These are phyloP conservation scores for Corythaeola cristata DNA, from an alignment of 2,113 vertebrate genomes.

Conservation along the genomic window DNA sequence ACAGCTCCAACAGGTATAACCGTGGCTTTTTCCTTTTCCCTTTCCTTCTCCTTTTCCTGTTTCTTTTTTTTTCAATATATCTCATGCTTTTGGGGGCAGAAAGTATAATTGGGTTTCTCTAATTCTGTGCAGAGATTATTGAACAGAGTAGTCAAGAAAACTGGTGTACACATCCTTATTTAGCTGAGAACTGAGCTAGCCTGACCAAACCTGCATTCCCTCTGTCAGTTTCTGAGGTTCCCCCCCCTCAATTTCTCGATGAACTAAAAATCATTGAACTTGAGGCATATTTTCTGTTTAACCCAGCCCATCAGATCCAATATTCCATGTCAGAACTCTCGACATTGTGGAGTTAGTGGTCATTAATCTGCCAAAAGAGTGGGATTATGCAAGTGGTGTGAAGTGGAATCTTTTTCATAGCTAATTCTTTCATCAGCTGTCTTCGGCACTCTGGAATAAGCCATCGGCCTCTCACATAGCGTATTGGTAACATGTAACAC, in stretches of 20 bases:
- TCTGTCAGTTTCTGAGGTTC: neutral
- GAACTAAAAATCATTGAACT: neutral
- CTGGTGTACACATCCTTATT: neutral
- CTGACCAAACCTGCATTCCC: neutral
- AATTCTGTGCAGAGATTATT: neutral
- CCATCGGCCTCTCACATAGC: neutral
- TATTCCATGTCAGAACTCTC: neutral
- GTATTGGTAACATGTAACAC: neutral
- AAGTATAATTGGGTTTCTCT: neutral
- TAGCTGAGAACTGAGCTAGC: neutral
- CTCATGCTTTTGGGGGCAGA: neutral
- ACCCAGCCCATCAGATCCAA: neutral
- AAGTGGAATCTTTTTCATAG: neutral
- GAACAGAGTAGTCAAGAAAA: neutral
- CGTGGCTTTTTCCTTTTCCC: neutral
- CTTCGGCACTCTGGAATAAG: neutral
- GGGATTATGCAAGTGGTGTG: neutral
- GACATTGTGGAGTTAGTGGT: neutral
- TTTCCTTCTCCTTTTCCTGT: neutral
- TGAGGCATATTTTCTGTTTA: neutral
- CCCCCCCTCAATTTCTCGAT: neutral
- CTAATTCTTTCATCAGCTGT: neutral
- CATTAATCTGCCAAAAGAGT: neutral
- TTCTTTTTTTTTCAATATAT: neutral
- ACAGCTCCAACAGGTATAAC: neutral